A percentile compares a stretch with the other conserved stretches of the same genome.
Conservation (phyloP, 2,888 invertebrate genomes). For the Hirtodrosophila trivittata region DNA sequence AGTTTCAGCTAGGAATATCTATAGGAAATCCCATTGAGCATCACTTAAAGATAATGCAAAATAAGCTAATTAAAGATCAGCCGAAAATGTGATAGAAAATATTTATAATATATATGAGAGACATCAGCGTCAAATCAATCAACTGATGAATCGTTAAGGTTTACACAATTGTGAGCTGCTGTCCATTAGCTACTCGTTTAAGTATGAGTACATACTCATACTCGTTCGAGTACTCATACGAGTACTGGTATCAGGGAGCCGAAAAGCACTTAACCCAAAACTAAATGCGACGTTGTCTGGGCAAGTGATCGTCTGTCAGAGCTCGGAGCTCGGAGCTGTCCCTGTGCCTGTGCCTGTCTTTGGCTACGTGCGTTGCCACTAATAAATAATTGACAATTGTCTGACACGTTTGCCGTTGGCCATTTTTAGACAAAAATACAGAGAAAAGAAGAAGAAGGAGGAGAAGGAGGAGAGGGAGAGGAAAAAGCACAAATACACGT, state of each 20-base stretch:
- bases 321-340: slow-evolving; percentile 7
- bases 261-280: slow-evolving; percentile 54
- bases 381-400: slow-evolving; percentile 77
- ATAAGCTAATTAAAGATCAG: neutral
- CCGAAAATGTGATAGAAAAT: no score
- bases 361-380: slow-evolving; percentile 75
- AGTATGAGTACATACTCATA: neutral
- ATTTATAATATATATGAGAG: no score
- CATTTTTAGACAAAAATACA: slow-evolving; percentile 72
- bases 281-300: slow-evolving; percentile 54
- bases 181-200: slow-evolving; percentile 23
- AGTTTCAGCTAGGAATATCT: no score
- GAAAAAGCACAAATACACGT: slow-evolving; percentile 44
- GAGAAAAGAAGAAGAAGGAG: neutral
- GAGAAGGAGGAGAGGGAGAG: neutral
- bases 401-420: slow-evolving; percentile 76
- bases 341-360: slow-evolving; percentile 38
- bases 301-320: slow-evolving; percentile 25
- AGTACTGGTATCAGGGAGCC: slow-evolving; percentile 10
- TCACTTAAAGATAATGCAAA: no score
- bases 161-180: slow-evolving; percentile 15
- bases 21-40: no score
- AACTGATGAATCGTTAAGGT: slow-evolving; percentile 23
- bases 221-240: neutral
- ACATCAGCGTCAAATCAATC: slow-evolving; percentile 34